These are phyloP conservation scores for Lycia hirtaria DNA, from an alignment of 2,888 invertebrate species.

Conservation along the genomic window DNA sequence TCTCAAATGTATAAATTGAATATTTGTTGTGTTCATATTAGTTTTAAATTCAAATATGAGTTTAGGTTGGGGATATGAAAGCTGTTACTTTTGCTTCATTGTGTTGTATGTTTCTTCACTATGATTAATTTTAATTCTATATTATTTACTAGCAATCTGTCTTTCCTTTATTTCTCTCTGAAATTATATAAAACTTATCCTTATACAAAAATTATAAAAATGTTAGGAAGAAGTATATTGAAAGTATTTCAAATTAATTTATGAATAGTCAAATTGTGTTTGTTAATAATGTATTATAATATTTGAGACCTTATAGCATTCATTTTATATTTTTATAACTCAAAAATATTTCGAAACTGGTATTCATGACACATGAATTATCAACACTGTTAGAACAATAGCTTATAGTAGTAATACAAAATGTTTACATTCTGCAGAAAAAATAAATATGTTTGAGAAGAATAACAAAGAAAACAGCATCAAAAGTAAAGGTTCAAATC, in stretches of 20 bases:
- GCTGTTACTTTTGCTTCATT: constrained; percentile 20
- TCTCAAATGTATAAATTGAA: no score
- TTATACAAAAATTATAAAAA: neutral
- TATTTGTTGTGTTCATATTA: no score
- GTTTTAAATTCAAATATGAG: no score
- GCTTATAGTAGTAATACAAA: neutral
- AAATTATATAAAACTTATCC: constrained; percentile 7
- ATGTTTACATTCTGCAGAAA: constrained; percentile 64
- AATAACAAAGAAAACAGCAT: constrained; percentile 64
- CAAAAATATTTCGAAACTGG: neutral
- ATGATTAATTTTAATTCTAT: constrained; percentile 22
- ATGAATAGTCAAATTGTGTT: neutral
- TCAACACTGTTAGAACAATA: neutral
- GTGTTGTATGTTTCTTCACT: constrained; percentile 30
- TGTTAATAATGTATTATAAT: neutral
- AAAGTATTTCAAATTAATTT: neutral
- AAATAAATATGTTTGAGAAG: constrained; percentile 82
- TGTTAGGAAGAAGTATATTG: neutral
- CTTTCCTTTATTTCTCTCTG: constrained; percentile 10
- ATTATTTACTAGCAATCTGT: constrained; percentile 17
- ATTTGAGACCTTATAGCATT: neutral
- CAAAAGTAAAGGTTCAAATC: constrained; percentile 67
- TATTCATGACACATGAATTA: neutral
- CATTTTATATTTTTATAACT: neutral
- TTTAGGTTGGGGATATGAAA: constrained; percentile 7